Conservation (phyloP, 2,113 vertebrate species). For the Lasiurus cinereus region DNA sequence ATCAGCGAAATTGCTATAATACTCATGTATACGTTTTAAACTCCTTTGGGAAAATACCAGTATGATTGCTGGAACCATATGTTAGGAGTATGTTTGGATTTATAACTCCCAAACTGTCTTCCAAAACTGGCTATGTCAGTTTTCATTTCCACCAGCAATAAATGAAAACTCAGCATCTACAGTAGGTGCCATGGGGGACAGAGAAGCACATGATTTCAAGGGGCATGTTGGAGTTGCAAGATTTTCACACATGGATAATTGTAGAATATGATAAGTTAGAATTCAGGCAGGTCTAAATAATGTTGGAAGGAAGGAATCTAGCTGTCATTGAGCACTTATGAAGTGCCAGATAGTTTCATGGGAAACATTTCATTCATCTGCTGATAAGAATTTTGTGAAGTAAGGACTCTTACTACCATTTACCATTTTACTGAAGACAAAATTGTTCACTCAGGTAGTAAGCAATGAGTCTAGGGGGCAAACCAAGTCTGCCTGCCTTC, state of each 20-base stretch:
- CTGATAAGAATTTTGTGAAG: not conserved
- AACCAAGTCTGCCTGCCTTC: not conserved
- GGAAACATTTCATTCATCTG: not conserved
- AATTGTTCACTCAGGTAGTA: not conserved
- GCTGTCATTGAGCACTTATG: not conserved
- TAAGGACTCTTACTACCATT: not conserved
- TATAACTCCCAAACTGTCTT: too few relatives aligned
- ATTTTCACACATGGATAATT: not conserved
- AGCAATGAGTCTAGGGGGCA: not conserved
- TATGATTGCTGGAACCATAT: too few relatives aligned
- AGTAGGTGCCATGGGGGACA: not conserved
- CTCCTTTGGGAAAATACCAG: too few relatives aligned
- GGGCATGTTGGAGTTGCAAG: not conserved
- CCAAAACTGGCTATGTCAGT: too few relatives aligned
- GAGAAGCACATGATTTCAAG: not conserved
- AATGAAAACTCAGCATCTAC: not conserved
- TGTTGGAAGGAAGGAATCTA: not conserved
- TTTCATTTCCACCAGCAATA: too few relatives aligned
- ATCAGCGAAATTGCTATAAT: too few relatives aligned
- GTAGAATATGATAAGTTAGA: not conserved
- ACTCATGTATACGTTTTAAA: too few relatives aligned
- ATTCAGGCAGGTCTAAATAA: not conserved
- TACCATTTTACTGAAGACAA: not conserved
- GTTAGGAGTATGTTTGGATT: too few relatives aligned
- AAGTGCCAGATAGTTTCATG: not conserved